Conservation (phyloP, 2,888 invertebrate species). For the Ectobius pallidus region DNA sequence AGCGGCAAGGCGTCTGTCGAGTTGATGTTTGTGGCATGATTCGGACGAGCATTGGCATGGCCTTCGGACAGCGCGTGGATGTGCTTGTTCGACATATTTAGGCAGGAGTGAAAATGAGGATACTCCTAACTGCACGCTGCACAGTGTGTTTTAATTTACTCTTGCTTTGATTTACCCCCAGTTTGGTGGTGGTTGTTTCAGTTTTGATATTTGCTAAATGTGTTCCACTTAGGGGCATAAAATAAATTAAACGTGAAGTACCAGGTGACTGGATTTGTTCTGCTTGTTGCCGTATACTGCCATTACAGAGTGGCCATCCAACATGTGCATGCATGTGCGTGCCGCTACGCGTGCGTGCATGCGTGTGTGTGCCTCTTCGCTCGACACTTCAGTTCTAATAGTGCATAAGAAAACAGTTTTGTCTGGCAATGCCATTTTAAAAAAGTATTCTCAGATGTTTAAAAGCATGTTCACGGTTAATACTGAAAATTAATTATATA, state of each 20-base stretch:
- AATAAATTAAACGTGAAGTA: conserved; percentile 9
- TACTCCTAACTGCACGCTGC: conserved; percentile 27
- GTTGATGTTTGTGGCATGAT: conserved; percentile 34
- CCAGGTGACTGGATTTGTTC: conserved; percentile 9
- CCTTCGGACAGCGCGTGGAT: conserved; percentile 15
- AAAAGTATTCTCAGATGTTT: not conserved
- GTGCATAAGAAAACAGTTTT: too few species aligned
- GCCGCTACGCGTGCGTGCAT: not conserved
- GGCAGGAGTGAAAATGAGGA: conserved; percentile 16
- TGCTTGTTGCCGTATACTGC: conserved; percentile 36
- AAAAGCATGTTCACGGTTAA: conserved; percentile 1
- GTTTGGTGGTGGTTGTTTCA: conserved; percentile 32
- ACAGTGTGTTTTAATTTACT: not conserved
- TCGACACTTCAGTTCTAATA: not conserved
- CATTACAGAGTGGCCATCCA: conserved; percentile 36
- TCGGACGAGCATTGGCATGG: conserved; percentile 31
- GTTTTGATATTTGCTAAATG: conserved; percentile 14
- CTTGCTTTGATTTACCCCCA: conserved; percentile 17
- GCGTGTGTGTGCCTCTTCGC: not conserved
- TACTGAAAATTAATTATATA: not conserved
- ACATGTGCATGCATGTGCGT: not conserved
- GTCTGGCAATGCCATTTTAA: not conserved
- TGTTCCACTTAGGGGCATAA: conserved; percentile 3
- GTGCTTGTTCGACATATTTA: conserved; percentile 23
- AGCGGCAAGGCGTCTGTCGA: conserved; percentile 34